A percentile compares a stretch with the other conserved stretches of the same genome.
Evolutionary conservation across 2,113 vertebrate genomes (phyloP).

Genomic region (Cinclus mexicanus): DNA sequence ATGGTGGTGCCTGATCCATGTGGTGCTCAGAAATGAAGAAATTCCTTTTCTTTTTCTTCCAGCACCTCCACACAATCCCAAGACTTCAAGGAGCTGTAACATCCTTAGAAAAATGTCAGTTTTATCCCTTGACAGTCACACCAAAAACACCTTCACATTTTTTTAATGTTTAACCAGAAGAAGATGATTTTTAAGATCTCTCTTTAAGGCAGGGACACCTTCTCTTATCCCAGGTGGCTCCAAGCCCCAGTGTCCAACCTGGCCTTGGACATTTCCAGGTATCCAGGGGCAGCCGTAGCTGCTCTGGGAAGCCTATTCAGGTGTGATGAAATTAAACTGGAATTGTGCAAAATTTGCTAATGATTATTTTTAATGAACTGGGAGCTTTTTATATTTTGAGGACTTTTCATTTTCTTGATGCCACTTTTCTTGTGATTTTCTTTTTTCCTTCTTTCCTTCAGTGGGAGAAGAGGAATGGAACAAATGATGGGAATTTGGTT

Average conservation of each 20-base stretch:
- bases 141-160: neutral
- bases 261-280: neutral
- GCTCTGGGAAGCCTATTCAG: accelerated
- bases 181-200: neutral
- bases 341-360: neutral
- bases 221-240: neutral
- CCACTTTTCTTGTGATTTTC: neutral
- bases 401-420: neutral
- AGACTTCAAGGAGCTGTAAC: neutral
- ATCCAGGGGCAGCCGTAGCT: neutral
- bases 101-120: neutral
- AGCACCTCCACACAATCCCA: neutral
- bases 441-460: neutral
- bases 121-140: neutral
- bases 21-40: accelerated
- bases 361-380: neutral
- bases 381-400: neutral
- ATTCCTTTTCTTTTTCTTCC: neutral
- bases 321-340: neutral
- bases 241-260: neutral
- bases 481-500: neutral
- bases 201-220: neutral
- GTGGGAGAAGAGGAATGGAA: neutral
- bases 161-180: accelerated
- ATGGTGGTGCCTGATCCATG: neutral